phyloP scores from a whole-genome alignment of 2,113 vertebrate species.

The Sciurus niger region DNA sequence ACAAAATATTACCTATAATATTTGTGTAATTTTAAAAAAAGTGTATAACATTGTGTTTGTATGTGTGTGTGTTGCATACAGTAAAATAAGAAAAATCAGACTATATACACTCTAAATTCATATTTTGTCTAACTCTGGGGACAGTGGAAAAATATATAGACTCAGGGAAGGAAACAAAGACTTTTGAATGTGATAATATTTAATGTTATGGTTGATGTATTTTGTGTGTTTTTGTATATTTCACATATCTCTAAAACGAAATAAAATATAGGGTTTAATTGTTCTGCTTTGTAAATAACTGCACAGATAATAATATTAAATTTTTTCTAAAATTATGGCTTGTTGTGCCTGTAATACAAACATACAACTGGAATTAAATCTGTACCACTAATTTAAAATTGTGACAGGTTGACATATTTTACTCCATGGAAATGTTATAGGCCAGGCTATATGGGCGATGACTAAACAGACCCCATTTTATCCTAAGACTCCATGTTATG shows the following conservation, averaged over 20 bases:
- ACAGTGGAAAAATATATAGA: background rate
- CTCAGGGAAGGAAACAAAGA: background rate
- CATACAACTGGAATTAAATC: background rate
- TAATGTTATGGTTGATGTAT: background rate
- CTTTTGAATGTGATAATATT: background rate
- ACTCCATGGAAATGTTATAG: no score
- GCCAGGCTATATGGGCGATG: no score
- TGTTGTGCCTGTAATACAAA: background rate
- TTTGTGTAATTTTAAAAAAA: background rate
- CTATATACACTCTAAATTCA: background rate
- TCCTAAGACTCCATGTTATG: no score
- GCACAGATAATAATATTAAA: background rate
- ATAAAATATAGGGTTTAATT: background rate
- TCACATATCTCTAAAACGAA: conserved; percentile 30
- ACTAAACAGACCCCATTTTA: no score
- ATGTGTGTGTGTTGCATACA: background rate
- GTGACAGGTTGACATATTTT: no score
- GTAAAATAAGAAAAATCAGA: background rate
- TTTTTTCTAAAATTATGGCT: background rate
- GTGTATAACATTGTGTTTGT: background rate
- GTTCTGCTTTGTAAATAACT: background rate
- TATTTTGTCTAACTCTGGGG: background rate
- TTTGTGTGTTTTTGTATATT: background rate
- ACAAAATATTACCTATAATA: background rate
- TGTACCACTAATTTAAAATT: background rate